Evolutionary conservation across 2,888 invertebrate genomes (phyloP), one percentile per base, ranked within the genome.

Genomic region (Serripes groenlandicus): DNA sequence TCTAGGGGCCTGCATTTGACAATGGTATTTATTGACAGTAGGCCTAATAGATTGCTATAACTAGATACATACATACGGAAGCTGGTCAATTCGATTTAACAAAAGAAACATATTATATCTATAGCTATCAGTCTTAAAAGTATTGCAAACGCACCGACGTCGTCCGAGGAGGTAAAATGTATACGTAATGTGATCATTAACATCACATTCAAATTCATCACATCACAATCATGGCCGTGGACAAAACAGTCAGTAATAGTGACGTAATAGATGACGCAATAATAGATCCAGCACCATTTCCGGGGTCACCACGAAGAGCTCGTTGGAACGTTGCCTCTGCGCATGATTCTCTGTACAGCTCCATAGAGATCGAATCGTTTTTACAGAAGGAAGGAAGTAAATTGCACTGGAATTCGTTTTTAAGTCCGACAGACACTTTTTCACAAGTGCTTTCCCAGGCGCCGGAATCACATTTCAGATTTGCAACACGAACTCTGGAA

Each of bases 331-430:
- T 64, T 2, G 42, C 32, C 11, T 70, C 76, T 62, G 81, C 64
- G 79, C 86, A 86, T 74, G 83, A 76, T 11, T 58, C 23, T 1
- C 58, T 15, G 42, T 86, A 86, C 21, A 71, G n/a, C 21, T 81
- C 81, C 26, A 62, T 56, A 23, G 81, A 60, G 35, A n/a, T 35
- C 0, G 86, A 52, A 52, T 83, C 78, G 15, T 73, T 78, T 34
- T 81, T 81, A 30, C 86, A 86, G 34, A 72, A 49, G 1, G 75
- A 26, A 9, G 86, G 86, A 15, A 86, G 73, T 64, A 86, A 60
- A 37, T 83, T 86, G 37, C 86, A 86, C 56, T 86, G 86, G 74
- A 76, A 86, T 66, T 86, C 83, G 30, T 77, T 68, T 62, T 86
- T 86, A 18, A 86, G 56, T 15, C 83, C 81, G 3, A 86, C 83